These are phyloP conservation scores for Dendroctonus valens DNA, from an alignment of 1,140 invertebrate species.

Conservation along the genomic window DNA sequence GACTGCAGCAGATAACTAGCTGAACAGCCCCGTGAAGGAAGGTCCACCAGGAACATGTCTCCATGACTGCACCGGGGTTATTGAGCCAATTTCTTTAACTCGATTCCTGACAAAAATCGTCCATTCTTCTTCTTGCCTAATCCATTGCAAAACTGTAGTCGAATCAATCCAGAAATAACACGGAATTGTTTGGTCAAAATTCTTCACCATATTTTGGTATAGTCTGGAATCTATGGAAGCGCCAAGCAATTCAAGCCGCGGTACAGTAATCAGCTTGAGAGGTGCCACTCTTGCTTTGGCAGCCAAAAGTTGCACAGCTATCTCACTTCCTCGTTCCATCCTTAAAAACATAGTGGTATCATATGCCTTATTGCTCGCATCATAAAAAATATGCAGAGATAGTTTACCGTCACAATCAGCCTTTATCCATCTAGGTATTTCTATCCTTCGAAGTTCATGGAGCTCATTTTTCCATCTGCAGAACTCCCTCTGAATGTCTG, in stretches of 20 bases:
- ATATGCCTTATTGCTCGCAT: no score
- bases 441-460: constrained; percentile 6
- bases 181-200: no score
- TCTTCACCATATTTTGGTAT: no score
- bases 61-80: constrained; percentile 46
- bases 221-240: no score
- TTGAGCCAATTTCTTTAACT: constrained; percentile 41
- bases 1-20: constrained; percentile 41
- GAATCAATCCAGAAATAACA: constrained; percentile 35
- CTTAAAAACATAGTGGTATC: no score
- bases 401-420: constrained; percentile 5
- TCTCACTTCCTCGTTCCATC: no score
- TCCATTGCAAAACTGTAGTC: constrained; percentile 40
- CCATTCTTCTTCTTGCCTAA: constrained; percentile 33
- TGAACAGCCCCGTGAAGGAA: constrained; percentile 48
- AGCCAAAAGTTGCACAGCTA: no score
- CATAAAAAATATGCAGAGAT: no score
- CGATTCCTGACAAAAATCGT: constrained; percentile 43
- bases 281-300: constrained; percentile 8
- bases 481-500: constrained; percentile 18
- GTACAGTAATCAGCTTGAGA: no score
- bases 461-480: constrained; percentile 22
- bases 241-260: no score
- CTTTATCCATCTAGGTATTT: no score
- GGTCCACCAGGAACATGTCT: constrained; percentile 52